phyloP scores from a whole-genome alignment of 2,113 vertebrate species.

The Phoxinus phoxinus region DNA sequence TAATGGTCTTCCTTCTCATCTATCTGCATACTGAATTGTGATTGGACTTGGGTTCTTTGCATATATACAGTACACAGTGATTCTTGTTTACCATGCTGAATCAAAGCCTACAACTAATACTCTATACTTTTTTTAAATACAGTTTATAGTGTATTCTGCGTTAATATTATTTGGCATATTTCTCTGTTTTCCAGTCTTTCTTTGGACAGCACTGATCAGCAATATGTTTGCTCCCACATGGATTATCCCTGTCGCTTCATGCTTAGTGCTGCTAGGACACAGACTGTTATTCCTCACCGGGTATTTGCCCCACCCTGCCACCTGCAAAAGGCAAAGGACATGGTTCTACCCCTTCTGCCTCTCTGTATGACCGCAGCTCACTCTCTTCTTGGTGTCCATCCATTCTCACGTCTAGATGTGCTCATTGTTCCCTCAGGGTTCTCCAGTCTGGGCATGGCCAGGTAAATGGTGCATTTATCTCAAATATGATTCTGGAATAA shows the following conservation, averaged over 20 bases:
- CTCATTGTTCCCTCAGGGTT: conserved; percentile 93
- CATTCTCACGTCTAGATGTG: conserved; percentile 90
- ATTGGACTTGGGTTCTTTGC: background rate
- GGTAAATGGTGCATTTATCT: conserved; percentile 76
- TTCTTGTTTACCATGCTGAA: background rate
- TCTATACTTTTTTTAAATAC: no score
- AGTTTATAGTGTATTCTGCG: background rate
- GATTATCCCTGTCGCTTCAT: conserved; percentile 92
- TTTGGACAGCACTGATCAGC: conserved; percentile 50
- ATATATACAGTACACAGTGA: background rate
- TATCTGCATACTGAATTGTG: background rate
- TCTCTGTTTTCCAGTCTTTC: conserved; percentile 22
- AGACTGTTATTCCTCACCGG: conserved; percentile 86
- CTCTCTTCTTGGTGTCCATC: conserved; percentile 86
- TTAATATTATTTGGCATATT: background rate
- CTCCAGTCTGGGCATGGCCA: conserved; percentile 96
- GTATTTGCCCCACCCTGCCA: conserved; percentile 86
- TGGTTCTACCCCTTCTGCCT: conserved; percentile 79
- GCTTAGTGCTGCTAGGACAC: conserved; percentile 68
- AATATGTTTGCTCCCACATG: conserved; percentile 79
- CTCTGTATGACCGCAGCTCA: conserved; percentile 87
- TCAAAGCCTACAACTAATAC: background rate
- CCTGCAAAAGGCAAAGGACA: conserved; percentile 71
- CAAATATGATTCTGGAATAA: background rate
- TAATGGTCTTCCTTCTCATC: background rate